Percentiles rank a stretch among this genome's conserved stretches.
phyloP scores from a whole-genome alignment of 2,888 invertebrate genomes.

The Andrena haemorrhoa region DNA sequence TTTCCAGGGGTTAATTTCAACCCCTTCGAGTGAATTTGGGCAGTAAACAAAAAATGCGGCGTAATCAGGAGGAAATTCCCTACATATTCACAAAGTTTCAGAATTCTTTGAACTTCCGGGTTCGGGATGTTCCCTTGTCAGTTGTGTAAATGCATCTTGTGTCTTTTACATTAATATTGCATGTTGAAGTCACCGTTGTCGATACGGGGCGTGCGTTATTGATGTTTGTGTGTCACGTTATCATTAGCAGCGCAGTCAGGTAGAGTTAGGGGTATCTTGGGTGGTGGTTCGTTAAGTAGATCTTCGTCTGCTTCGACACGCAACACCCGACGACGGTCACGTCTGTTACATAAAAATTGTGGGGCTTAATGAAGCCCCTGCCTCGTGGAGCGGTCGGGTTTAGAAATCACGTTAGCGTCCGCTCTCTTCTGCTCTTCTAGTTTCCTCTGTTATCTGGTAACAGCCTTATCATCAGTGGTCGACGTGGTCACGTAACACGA shows the following conservation, averaged over 20 bases:
- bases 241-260: no score
- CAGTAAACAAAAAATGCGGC: no score
- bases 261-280: conserved; percentile 12
- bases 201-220: not conserved
- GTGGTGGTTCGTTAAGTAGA: conserved; percentile 38
- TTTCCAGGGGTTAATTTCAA: no score
- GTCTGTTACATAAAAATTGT: conserved; percentile 80
- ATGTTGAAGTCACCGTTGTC: no score
- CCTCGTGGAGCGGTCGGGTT: conserved; percentile 62
- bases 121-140: no score
- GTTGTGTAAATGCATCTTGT: no score
- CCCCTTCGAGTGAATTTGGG: no score
- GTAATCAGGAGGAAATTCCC: no score
- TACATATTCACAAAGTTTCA: no score
- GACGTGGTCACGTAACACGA: conserved; percentile 39
- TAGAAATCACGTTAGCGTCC: conserved; percentile 66
- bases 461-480: conserved; percentile 23
- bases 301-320: conserved; percentile 70
- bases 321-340: conserved; percentile 71
- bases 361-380: conserved; percentile 81
- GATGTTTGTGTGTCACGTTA: not conserved
- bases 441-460: conserved; percentile 33
- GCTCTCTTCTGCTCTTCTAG: conserved; percentile 4
- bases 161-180: no score
- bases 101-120: no score